These are phyloP conservation scores for Ophonus ardosiacus DNA, from an alignment of 2,888 invertebrate species.

Conservation along the genomic window DNA sequence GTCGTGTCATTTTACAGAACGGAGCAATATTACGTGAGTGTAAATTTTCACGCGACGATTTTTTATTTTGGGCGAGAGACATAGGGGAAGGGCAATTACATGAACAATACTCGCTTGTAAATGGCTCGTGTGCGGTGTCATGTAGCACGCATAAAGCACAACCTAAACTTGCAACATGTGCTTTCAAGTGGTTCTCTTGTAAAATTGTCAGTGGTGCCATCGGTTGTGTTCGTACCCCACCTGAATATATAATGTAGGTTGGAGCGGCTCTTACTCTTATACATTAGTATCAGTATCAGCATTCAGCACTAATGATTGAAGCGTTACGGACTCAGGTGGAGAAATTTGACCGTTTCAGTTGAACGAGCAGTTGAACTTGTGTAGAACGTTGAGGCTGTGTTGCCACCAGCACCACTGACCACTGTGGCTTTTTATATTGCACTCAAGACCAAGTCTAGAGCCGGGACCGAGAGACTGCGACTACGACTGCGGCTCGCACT, in stretches of 20 bases:
- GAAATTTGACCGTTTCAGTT: neutral
- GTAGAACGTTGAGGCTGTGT: slow-evolving; percentile 2
- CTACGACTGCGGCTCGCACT: neutral
- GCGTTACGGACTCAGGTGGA: neutral
- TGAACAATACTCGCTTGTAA: slow-evolving; percentile 57
- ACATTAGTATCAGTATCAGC: too few species aligned
- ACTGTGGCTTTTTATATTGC: slow-evolving; percentile 7
- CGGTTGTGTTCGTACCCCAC: slow-evolving; percentile 41
- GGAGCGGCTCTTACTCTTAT: neutral
- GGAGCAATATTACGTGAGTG: slow-evolving; percentile 33
- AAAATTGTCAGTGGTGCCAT: slow-evolving; percentile 75
- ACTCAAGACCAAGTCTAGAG: slow-evolving; percentile 5
- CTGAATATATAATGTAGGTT: slow-evolving; percentile 53
- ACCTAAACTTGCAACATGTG: slow-evolving; percentile 76
- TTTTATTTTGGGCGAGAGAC: slow-evolving; percentile 34
- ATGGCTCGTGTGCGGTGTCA: slow-evolving; percentile 72
- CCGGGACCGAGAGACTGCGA: slow-evolving; percentile 22
- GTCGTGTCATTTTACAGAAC: neutral
- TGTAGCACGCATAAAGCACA: slow-evolving; percentile 75
- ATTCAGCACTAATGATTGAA: neutral
- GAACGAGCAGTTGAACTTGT: slow-evolving; percentile 6
- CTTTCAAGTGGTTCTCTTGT: slow-evolving; percentile 76
- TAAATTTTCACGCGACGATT: slow-evolving; percentile 52
- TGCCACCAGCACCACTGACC: neutral
- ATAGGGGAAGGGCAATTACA: slow-evolving; percentile 42